These are phyloP conservation scores for Helicolenus hilgendorfi DNA, from an alignment of 2,797 vertebrate species.

Conservation along the genomic window DNA sequence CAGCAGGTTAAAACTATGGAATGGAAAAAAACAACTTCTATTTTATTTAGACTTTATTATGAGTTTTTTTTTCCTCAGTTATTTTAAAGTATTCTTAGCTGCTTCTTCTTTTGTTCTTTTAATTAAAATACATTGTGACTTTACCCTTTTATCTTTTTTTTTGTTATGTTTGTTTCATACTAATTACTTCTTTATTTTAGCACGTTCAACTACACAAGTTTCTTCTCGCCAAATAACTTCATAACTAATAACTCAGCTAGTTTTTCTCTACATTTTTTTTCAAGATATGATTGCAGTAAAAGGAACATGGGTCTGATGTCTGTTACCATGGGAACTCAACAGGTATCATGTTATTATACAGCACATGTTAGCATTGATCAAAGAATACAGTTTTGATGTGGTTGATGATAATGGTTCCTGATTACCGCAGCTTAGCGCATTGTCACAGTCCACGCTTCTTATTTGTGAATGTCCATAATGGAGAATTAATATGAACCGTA, in stretches of 20 bases:
- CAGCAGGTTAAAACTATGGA: background rate
- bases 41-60: background rate
- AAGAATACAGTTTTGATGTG: background rate
- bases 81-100: background rate
- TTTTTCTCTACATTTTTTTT: background rate
- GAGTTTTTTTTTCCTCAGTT: background rate
- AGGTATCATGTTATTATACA: background rate
- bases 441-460: background rate
- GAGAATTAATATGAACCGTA: background rate
- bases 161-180: background rate
- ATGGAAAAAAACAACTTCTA: background rate
- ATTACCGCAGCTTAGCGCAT: background rate
- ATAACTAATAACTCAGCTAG: background rate
- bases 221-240: background rate
- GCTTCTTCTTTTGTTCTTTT: background rate
- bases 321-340: background rate
- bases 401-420: background rate
- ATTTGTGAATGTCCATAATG: constrained; percentile 1
- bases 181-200: background rate
- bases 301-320: background rate
- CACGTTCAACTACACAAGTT: background rate
- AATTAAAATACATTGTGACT: background rate
- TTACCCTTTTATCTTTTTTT: background rate
- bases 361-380: background rate
- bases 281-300: background rate